These are phyloP conservation scores for Mercenaria mercenaria DNA, from an alignment of 1,140 invertebrate species.

Conservation along the genomic window DNA sequence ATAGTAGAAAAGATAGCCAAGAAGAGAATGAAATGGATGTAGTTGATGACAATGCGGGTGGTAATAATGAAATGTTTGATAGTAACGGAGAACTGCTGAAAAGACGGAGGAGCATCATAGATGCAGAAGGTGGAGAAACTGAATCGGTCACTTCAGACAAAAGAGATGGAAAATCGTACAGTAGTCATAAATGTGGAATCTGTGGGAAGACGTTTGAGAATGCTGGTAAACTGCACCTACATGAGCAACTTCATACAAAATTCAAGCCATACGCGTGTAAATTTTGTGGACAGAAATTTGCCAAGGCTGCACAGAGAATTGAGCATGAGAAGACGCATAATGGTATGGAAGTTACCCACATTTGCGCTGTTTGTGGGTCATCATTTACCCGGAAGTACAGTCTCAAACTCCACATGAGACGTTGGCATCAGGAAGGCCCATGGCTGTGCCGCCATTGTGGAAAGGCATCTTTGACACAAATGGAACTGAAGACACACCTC, in stretches of 20 bases:
- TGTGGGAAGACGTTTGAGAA: slow-evolving; percentile 77
- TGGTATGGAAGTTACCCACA: slow-evolving; percentile 86
- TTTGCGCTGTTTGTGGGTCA: slow-evolving; percentile 88
- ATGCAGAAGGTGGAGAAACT: slow-evolving; percentile 49
- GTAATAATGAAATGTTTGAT: slow-evolving; percentile 22
- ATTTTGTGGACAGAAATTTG: slow-evolving; percentile 79
- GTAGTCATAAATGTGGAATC: slow-evolving; percentile 75
- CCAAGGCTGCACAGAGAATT: slow-evolving; percentile 75
- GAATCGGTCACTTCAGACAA: slow-evolving; percentile 53
- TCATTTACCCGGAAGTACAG: slow-evolving; percentile 88
- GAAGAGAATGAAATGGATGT: slow-evolving; percentile 52
- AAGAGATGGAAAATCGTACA: slow-evolving; percentile 52
- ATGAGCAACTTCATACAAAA: slow-evolving; percentile 79
- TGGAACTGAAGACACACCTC: slow-evolving; percentile 77
- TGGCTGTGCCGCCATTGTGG: slow-evolving; percentile 88
- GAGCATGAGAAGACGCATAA: slow-evolving; percentile 78
- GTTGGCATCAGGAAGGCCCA: slow-evolving; percentile 86
- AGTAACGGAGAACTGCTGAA: slow-evolving; percentile 53
- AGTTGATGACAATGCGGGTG: slow-evolving; percentile 1
- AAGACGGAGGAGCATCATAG: slow-evolving; percentile 21
- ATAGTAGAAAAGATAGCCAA: neutral
- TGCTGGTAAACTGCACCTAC: slow-evolving; percentile 73
- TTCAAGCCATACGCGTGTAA: slow-evolving; percentile 79
- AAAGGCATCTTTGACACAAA: slow-evolving; percentile 71
- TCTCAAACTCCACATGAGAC: slow-evolving; percentile 87